Evolutionary conservation across 1,140 invertebrate species (phyloP).

Genomic region (Bombus breviceps): DNA sequence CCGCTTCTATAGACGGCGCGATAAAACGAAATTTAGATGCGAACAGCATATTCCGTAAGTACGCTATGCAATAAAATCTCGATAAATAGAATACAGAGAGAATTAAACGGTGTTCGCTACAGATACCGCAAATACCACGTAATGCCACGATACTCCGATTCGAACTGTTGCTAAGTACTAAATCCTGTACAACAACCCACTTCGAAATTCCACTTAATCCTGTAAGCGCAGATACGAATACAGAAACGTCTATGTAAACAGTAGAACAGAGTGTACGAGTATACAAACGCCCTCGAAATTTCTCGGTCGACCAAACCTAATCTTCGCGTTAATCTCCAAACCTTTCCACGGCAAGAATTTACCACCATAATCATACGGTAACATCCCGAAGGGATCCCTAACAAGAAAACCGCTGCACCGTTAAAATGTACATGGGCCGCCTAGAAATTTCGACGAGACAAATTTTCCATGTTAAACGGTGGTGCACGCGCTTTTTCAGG

Average conservation of each 20-base stretch:
- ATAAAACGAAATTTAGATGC: not conserved
- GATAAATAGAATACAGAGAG: too few relatives aligned
- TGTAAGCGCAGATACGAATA: not conserved
- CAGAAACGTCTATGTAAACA: not conserved
- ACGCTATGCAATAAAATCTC: too few relatives aligned
- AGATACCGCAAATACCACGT: not conserved
- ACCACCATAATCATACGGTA: not conserved
- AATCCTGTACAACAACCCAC: not conserved
- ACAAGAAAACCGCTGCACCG: too few relatives aligned
- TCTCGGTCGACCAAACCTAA: not conserved
- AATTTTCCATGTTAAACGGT: not conserved
- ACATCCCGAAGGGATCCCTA: not conserved
- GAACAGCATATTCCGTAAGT: not conserved
- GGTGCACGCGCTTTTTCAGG: not conserved
- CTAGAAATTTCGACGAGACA: not conserved
- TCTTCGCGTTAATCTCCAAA: not conserved
- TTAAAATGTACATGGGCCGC: rapidly evolving
- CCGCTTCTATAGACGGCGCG: not conserved
- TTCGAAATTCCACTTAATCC: not conserved
- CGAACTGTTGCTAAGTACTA: not conserved
- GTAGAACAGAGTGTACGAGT: not conserved
- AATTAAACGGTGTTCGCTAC: too few relatives aligned
- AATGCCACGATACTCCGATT: not conserved
- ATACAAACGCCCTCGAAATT: not conserved
- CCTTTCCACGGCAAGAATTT: not conserved